Evolutionary conservation across 2,113 vertebrate genomes (phyloP), one percentile per base, ranked within the genome.

Genomic region (Athene noctua): DNA sequence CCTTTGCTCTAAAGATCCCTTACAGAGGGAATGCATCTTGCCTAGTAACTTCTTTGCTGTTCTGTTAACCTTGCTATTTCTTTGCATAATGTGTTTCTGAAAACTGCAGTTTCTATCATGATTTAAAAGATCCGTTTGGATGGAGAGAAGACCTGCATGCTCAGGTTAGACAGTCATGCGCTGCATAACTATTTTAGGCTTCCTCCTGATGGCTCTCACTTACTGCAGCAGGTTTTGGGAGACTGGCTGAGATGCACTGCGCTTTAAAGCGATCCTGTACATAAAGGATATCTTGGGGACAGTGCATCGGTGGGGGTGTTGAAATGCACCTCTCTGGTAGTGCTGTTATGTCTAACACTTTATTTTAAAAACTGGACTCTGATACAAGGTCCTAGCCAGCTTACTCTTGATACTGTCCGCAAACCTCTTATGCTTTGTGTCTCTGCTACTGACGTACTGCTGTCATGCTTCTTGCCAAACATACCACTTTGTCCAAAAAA

Each of bases 61-160:
- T 88, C 71, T n/a, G 38, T 92, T 88, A 91, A 77, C 72, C 62
- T 88, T 83, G 17, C 26, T 70, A 18, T 44, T 78, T 66, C 59
- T 89, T 86, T 96, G 91, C 68, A n/a, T 94, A 89, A 96, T 34
- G 6, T 49, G 19, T 72, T 86, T 84, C 65, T 95, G 63, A 78
- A 86, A 84, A 77, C 46, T 80, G 77, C 52, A 30, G 10, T 71
- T 91, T 85, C 52, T 81, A 11, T 67, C 61, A 6, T 62, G 40
- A 78, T 79, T 72, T 75, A 82, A 75, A 79, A 79, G 92, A 72
- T 72, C 38, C 30, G 15, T 90, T 82, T 57, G 57, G 40, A 21
- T 86, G 75, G 65, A 71, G 65, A 62, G 78, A 40, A 84, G 86
- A n/a, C 58, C 9, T 16, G 20, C n/a, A 26, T 9, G 1, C 51